Evolutionary conservation across 2,797 vertebrate species (phyloP), one percentile per base, ranked within the genome.

Genomic region (Coilia nasus): DNA sequence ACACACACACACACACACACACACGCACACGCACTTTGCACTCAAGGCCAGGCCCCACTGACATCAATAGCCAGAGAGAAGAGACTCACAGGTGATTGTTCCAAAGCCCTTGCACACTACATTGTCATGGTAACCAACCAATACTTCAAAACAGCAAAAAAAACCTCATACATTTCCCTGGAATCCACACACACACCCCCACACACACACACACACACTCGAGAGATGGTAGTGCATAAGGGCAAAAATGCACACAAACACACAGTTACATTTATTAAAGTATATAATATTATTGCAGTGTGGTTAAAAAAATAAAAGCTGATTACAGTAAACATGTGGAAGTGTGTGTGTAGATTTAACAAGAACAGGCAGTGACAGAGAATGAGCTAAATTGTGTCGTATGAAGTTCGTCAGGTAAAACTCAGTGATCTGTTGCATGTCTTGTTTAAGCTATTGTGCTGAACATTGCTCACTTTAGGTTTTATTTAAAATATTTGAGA

Each of bases 61-160:
- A 92, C 87, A 89, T 89, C 88, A 83, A 59, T 84, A 87, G 78
- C 83, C 83, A 82, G 56, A 80, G 82, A 86, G 87, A 86, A 47
- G 89, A 87, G 81, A 90, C 88, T 89, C 87, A 86, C 87, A 89
- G 87, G 86, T 83, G 88, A 94, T 94, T 94, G 92, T 94, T 92
- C 90, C 87, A 86, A 87, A 90, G 89, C 89, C 90, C 81, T 88
- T 21, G 47, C 87, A 88, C 82, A 93, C 89, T 90, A 67, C 86
- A 94, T 94, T 93, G 94, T 94, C 95, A 95, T 96, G 93, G 94
- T 94, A 94, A 95, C 94, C 87, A 56, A 81, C 81, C 86, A 89
- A 90, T 90, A 90, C 91, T 93, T 94, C 86, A 93, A 78, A 78
- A 78, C 86, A 92, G 88, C 86, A 87, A 86, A 87, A 86, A 86